Conservation (phyloP, 1,140 invertebrate genomes). For the Rhynchophorus ferrugineus region DNA sequence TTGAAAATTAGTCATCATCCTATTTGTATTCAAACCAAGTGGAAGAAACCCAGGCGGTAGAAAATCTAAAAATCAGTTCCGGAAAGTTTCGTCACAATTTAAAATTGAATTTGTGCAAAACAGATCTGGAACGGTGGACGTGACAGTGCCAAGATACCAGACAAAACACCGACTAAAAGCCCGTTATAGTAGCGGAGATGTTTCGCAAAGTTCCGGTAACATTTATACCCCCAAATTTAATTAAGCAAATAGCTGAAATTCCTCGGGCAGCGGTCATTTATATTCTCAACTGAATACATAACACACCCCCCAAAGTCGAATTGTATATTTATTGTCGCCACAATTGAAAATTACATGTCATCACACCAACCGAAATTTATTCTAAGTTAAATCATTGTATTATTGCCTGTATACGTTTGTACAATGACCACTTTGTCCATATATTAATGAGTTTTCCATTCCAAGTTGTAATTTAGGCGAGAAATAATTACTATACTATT, state of each 20-base stretch:
- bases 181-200: slow-evolving; percentile 12
- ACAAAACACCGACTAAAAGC: slow-evolving; percentile 13
- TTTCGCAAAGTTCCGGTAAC: slow-evolving; percentile 29
- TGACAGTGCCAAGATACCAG: background rate
- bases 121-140: background rate
- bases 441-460: slow-evolving; percentile 19
- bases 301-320: slow-evolving; percentile 29
- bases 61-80: background rate
- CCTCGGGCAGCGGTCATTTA: slow-evolving; percentile 35
- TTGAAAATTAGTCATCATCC: too few relatives aligned
- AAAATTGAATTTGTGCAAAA: background rate
- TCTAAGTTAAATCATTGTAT: slow-evolving; percentile 25
- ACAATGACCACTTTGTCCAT: slow-evolving; percentile 15
- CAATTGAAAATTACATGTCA: slow-evolving; percentile 26
- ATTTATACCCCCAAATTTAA: slow-evolving; percentile 34
- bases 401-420: slow-evolving; percentile 12
- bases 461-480: background rate
- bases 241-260: slow-evolving; percentile 36
- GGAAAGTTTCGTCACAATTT: background rate
- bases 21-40: background rate
- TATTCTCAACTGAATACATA: slow-evolving; percentile 34
- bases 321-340: slow-evolving; percentile 27
- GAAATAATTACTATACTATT: background rate
- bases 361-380: slow-evolving; percentile 23
- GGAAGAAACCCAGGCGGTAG: background rate